Base-by-base conservation (phyloP, 2,888 invertebrate species). In the Lasioglossum pauxillum region DNA sequence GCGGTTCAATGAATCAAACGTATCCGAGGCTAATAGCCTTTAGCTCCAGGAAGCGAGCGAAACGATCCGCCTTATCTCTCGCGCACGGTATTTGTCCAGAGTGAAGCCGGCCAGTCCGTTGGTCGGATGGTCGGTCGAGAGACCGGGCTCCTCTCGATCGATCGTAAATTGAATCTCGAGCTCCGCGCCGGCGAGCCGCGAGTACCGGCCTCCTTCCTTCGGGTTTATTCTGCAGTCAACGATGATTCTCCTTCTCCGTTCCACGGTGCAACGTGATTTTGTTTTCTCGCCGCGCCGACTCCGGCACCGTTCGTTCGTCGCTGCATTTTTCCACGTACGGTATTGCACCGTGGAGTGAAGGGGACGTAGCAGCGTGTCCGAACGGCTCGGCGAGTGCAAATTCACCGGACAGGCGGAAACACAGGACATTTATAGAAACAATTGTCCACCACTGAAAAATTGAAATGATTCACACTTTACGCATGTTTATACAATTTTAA, bases 161-260 rank as follows among this genome's bases (percentile, higher is more conserved):
- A 90, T 90, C 90, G 90, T 90, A 90, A 67, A 90, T 90, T 90
- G 90, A 90, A 90, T 90, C 90, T 90, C 89, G 60, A 88, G 75
- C 49, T 49, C 19, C 19, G 83, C 64, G 5, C 16, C 46, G 16
- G 19, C 46, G 46, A 14, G 19, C 49, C 53, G 35, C 85, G 85
- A 85, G 88, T 87, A 85, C 75, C 83, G 82, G 78, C 67, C 86
- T 80, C 75, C 80, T 75, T 76, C 75, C 83, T 71, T 44, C 72
- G 31, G 78, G 74, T 75, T 83, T 75, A 77, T 83, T 76, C 80
- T 69, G n/a, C 78, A 46, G 83, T 64, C 86, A 72, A 75, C 80
- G 80, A 64, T 87, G 77, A 73, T 72, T 80, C 75, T 67, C 72
- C 80, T 75, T 60, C 78, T 64, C 57, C 31, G 81, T 67, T 78